phyloP scores from a whole-genome alignment of 2,888 invertebrate genomes.

The Shargacucullia verbasci region DNA sequence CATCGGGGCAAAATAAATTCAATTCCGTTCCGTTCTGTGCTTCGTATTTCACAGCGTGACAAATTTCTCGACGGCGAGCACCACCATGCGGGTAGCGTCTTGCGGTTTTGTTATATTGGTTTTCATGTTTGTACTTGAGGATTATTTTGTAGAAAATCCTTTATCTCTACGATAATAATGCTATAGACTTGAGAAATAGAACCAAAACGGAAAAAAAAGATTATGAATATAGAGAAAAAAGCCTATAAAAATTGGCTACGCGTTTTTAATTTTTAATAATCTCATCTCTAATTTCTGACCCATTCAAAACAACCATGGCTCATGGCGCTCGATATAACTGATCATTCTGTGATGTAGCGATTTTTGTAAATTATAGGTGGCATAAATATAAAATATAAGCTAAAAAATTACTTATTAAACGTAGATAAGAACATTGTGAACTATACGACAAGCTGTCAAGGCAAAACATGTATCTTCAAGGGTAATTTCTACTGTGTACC shows the following conservation, averaged over 20 bases:
- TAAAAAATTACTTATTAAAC: too few species aligned
- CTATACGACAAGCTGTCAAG: slow-evolving; percentile 52
- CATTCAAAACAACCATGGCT: too few species aligned
- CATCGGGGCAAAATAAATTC: slow-evolving; percentile 83
- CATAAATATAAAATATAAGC: too few species aligned
- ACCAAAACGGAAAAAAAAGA: background rate
- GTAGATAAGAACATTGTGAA: slow-evolving; percentile 37
- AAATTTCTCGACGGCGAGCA: slow-evolving; percentile 66
- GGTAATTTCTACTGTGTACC: slow-evolving; percentile 78
- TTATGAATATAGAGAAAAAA: too few species aligned
- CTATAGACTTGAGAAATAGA: background rate
- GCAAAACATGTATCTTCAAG: slow-evolving; percentile 69
- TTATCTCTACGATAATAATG: background rate
- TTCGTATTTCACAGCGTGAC: slow-evolving; percentile 79
- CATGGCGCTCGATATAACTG: too few species aligned
- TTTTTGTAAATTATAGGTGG: too few species aligned
- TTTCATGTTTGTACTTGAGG: slow-evolving; percentile 45
- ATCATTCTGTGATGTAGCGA: too few species aligned
- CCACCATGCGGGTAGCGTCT: slow-evolving; percentile 77
- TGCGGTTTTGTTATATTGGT: slow-evolving; percentile 63
- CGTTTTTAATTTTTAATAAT: too few species aligned
- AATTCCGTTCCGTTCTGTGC: slow-evolving; percentile 74
- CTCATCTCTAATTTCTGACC: too few species aligned
- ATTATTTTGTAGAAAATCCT: slow-evolving; percentile 15
- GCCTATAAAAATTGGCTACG: too few species aligned